These are phyloP conservation scores for Callyntrura sp. DNA, from an alignment of 2,888 invertebrate species.

Conservation along the genomic window DNA sequence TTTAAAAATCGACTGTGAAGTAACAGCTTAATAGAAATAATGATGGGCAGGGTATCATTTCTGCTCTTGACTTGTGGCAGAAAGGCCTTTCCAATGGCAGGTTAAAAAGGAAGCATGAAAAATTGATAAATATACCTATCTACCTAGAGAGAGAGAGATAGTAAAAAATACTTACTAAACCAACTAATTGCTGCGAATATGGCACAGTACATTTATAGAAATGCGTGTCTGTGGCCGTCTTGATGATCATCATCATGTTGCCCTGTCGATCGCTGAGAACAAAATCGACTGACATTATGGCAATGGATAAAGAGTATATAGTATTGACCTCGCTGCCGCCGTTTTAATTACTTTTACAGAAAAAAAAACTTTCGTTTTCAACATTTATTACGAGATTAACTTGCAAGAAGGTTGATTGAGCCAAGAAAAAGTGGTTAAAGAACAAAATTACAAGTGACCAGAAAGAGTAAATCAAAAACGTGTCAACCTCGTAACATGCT, in stretches of 20 bases:
- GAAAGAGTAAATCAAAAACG: neutral
- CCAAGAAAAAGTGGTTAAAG: neutral
- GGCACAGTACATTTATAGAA: too few species aligned
- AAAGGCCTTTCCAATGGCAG: neutral
- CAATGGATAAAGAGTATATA: neutral
- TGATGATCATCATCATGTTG: too few species aligned
- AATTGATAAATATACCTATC: neutral
- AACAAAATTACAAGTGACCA: neutral
- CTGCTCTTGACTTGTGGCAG: neutral
- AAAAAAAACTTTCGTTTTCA: neutral
- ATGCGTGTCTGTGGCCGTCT: too few species aligned
- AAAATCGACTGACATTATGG: neutral
- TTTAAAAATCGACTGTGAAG: too few species aligned
- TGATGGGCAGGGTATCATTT: neutral
- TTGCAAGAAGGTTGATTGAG: neutral
- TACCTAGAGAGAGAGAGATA: too few species aligned
- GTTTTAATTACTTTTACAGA: constrained; percentile 36
- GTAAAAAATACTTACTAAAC: too few species aligned
- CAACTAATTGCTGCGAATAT: too few species aligned
- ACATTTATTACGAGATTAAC: too few species aligned
- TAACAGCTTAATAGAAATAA: neutral
- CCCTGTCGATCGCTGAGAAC: neutral
- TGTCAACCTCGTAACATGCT: too few species aligned
- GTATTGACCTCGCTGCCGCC: neutral
- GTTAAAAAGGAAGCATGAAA: neutral